phyloP scores from a whole-genome alignment of 1,140 invertebrate genomes.

The Cyclargus thomasi region DNA sequence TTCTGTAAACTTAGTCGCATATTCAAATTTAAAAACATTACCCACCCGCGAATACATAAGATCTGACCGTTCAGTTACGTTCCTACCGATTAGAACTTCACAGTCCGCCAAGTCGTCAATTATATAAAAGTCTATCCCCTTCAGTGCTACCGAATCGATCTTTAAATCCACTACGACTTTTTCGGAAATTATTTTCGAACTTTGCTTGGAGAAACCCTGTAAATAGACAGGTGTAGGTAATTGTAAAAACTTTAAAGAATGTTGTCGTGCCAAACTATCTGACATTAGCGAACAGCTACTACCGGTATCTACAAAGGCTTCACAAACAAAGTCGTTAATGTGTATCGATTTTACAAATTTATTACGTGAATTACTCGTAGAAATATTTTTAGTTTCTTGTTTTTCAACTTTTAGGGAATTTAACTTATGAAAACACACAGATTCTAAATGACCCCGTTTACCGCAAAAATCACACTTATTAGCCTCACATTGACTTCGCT shows the following conservation, averaged over 20 bases:
- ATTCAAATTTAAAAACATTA: not conserved
- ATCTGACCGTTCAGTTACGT: conserved; percentile 15
- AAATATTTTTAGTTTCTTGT: conserved; percentile 16
- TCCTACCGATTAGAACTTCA: conserved; percentile 10
- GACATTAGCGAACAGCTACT: conserved; percentile 21
- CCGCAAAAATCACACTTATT: conserved; percentile 20
- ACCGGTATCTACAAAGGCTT: conserved; percentile 20
- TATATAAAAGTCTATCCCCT: not conserved
- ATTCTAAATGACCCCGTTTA: conserved; percentile 18
- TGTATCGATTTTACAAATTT: conserved; percentile 14
- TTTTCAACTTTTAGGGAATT: conserved; percentile 1
- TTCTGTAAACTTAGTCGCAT: not conserved
- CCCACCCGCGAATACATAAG: conserved; percentile 15
- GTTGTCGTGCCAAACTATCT: not conserved
- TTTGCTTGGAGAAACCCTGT: conserved; percentile 19
- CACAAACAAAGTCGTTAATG: conserved; percentile 5
- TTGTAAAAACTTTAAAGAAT: conserved; percentile 3
- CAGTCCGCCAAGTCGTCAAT: conserved; percentile 7
- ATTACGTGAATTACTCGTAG: not conserved
- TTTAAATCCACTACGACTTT: not conserved
- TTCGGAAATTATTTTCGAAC: not conserved
- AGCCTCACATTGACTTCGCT: conserved; percentile 15
- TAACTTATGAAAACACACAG: conserved; percentile 15
- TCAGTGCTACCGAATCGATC: not conserved
- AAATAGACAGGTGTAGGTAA: conserved; percentile 11